Evolutionary conservation across 2,797 vertebrate species (phyloP).

Genomic region (Tauraco hartlaubi): DNA sequence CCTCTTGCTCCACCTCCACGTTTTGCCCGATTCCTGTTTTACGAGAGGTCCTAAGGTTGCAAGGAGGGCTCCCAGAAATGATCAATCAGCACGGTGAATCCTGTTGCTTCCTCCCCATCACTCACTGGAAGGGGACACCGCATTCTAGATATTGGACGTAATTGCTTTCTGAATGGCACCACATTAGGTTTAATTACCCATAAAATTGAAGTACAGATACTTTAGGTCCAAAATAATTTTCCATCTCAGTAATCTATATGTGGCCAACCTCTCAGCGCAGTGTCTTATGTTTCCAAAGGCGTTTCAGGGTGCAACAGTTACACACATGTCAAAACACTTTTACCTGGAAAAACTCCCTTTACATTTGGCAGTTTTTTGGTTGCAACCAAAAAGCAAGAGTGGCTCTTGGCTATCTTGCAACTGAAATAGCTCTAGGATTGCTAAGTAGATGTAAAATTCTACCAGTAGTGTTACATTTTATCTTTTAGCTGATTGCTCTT

Average conservation of each 20-base stretch:
- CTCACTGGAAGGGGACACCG: constrained; percentile 13
- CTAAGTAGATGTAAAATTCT: not conserved
- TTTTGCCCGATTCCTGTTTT: not conserved
- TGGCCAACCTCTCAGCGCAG: not conserved
- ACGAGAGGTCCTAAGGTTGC: not conserved
- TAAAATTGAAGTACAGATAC: constrained; percentile 70
- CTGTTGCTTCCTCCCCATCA: not conserved
- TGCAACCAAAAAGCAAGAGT: not conserved
- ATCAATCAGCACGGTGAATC: not conserved
- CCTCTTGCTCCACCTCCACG: not conserved
- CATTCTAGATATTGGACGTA: constrained; percentile 54
- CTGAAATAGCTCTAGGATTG: not conserved
- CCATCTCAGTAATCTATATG: constrained; percentile 68
- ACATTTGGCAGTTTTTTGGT: not conserved
- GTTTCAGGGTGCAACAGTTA: not conserved
- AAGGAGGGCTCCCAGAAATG: not conserved
- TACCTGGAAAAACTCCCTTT: not conserved
- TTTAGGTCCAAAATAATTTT: constrained; percentile 75
- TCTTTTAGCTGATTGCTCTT: not conserved
- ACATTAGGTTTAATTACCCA: constrained; percentile 73
- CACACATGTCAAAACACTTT: not conserved
- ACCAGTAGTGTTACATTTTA: not conserved
- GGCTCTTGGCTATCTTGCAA: not conserved
- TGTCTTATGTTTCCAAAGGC: constrained; percentile 48
- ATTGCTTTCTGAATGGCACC: constrained; percentile 68